A percentile compares a stretch with the other conserved stretches of the same genome.
Evolutionary conservation across 1,140 invertebrate genomes (phyloP).

Genomic region (Drosophila malerkotliana): DNA sequence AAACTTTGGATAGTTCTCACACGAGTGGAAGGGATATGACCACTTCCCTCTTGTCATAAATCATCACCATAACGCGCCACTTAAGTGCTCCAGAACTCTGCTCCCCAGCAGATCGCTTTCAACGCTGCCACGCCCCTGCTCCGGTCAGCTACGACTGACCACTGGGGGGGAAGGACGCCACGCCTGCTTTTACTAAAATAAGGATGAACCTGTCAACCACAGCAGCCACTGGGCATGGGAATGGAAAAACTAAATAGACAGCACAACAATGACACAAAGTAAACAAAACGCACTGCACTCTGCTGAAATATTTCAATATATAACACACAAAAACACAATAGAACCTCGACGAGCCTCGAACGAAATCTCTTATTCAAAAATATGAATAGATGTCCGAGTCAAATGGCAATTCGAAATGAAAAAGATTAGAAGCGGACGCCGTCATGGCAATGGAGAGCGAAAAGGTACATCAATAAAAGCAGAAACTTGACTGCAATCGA

Average conservation of each 20-base stretch:
- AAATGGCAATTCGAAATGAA: conserved; percentile 56
- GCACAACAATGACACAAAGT: conserved; percentile 26
- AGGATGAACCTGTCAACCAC: conserved; percentile 60
- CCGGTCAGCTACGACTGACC: conserved; percentile 41
- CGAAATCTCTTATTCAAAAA: conserved; percentile 21
- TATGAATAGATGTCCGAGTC: conserved; percentile 32
- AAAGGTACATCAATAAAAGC: conserved; percentile 50
- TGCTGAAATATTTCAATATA: conserved; percentile 43
- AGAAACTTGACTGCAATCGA: conserved; percentile 45
- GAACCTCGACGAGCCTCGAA: conserved; percentile 9
- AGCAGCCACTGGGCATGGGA: conserved; percentile 26
- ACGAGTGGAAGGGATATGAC: conserved; percentile 30
- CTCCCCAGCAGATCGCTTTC: conserved; percentile 30
- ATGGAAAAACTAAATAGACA: conserved; percentile 52
- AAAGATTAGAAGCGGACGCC: conserved; percentile 55
- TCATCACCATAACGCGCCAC: conserved; percentile 78
- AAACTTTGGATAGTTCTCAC: conserved; percentile 5
- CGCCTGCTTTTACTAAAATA: conserved; percentile 57
- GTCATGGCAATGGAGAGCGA: conserved; percentile 49
- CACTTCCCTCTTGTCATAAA: conserved; percentile 68
- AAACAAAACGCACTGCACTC: conserved; percentile 50
- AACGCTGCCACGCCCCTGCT: conserved; percentile 49
- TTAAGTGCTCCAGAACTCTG: conserved; percentile 79
- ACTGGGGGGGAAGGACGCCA: conserved; percentile 22
- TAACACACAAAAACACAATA: conserved; percentile 30